Evolutionary conservation across 2,797 vertebrate species (phyloP), one percentile per base, ranked within the genome.

Genomic region (Siniperca scherzeri): DNA sequence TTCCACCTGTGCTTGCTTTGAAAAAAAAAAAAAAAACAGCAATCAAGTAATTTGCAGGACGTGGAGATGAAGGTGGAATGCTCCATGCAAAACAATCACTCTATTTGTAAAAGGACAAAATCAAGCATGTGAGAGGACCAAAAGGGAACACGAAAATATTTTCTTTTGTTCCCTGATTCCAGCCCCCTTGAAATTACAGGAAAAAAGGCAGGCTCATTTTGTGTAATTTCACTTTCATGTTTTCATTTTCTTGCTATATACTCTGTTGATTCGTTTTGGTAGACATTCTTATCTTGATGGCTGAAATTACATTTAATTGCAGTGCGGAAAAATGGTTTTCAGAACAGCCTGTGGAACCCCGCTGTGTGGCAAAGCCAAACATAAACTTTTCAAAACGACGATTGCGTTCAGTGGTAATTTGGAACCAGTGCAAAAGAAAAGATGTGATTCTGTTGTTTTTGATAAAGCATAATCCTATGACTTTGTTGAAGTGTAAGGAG

Each of bases 291-390:
- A 96, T 95, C 94, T 88, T 77, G 25, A 87, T 88, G 81, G 88
- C 85, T 87, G 81, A 92, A 95, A 94, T 95, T 93, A 85, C 85
- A 78, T 91, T 95, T 95, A 94, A 95, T 95, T 94, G 92, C 88
- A 21, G 71, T 57, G 87, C 77, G 90, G 66, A 84, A 74, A 88
- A 90, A 82, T 36, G 67, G 77, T 71, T 92, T 92, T 88, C 53
- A 48, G 89, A 92, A 89, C 77, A 55, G 77, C 70, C 86, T 78
- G 84, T 42, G 53, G 80, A n/a, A 80, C 60, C 81, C 79, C 22
- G 89, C 88, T 82, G 89, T 61, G 74, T 59, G 38, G 89, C 71
- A n/a, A 78, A 84, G 77, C 72, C 61, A 78, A 85, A 87, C 84
- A 27, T 73, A 86, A 83, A 89, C 86, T 87, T 91, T 83, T 67